Evolutionary conservation across 2,113 vertebrate genomes (phyloP).

Genomic region (Micronycteris hirsuta): DNA sequence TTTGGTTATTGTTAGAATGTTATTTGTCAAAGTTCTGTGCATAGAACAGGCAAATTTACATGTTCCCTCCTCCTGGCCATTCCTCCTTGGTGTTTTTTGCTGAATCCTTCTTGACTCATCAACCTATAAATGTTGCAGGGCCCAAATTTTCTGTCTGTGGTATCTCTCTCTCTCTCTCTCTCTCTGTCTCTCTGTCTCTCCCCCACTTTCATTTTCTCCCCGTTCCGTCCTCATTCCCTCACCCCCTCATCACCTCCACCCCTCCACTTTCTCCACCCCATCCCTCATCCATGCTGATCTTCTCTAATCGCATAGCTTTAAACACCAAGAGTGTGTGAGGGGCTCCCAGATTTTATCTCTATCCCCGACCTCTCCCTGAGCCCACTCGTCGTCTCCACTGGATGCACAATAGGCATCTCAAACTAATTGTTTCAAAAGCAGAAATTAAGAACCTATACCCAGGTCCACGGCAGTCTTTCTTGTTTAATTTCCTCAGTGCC

Average conservation of each 20-base stretch:
- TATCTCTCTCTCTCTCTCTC: accelerated
- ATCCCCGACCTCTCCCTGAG: background rate
- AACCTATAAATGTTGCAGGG: background rate
- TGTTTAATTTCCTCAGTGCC: background rate
- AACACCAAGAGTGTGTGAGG: background rate
- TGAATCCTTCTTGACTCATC: background rate
- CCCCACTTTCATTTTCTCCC: background rate
- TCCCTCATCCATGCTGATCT: background rate
- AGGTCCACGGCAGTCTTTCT: background rate
- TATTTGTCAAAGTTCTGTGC: background rate
- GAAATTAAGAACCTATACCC: background rate
- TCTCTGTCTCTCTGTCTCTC: background rate
- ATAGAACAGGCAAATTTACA: background rate
- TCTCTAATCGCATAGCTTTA: background rate
- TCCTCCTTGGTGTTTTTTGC: background rate
- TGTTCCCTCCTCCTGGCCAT: background rate
- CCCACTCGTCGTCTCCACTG: background rate
- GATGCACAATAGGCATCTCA: background rate
- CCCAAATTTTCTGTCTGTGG: background rate
- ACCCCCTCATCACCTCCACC: background rate
- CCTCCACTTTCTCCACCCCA: background rate
- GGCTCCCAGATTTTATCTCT: background rate
- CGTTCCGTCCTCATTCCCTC: background rate
- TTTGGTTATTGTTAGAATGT: background rate
- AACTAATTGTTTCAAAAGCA: background rate